Evolutionary conservation across 2,888 invertebrate species (phyloP).

Genomic region (Pyrrhia umbra): DNA sequence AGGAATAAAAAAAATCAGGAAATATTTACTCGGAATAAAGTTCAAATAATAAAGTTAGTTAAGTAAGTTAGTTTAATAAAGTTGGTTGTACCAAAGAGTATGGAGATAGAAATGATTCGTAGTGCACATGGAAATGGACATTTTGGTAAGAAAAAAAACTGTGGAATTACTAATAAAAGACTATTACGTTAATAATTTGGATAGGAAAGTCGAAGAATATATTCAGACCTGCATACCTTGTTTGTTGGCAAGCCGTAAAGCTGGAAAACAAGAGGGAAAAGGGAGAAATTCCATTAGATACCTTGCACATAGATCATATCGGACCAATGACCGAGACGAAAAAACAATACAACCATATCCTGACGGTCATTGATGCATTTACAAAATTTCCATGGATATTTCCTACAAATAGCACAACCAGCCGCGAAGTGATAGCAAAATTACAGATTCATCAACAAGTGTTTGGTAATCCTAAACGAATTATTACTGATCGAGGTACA

Average conservation of each 20-base stretch:
- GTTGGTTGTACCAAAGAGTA: conserved; percentile 7
- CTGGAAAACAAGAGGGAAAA: conserved; percentile 67
- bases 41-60: conserved; percentile 29
- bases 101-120: conserved; percentile 42
- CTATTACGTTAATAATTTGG: conserved; percentile 45
- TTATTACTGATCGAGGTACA: too few relatives aligned
- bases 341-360: too few relatives aligned
- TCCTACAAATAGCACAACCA: too few relatives aligned
- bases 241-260: conserved; percentile 52
- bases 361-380: too few relatives aligned
- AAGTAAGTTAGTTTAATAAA: conserved; percentile 7
- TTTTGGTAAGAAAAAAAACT: conserved; percentile 51
- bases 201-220: too few relatives aligned
- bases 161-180: conserved; percentile 27
- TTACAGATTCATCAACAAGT: too few relatives aligned
- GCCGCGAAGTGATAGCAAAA: too few relatives aligned
- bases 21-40: conserved; percentile 16
- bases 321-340: too few relatives aligned
- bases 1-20: conserved; percentile 22
- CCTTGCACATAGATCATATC: too few relatives aligned
- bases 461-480: too few relatives aligned
- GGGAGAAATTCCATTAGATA: conserved; percentile 65
- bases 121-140: conserved; percentile 53
- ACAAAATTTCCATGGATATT: too few relatives aligned
- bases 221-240: conserved; percentile 50